Conservation (phyloP, 2,113 vertebrate species). For the Salvelinus alpinus region DNA sequence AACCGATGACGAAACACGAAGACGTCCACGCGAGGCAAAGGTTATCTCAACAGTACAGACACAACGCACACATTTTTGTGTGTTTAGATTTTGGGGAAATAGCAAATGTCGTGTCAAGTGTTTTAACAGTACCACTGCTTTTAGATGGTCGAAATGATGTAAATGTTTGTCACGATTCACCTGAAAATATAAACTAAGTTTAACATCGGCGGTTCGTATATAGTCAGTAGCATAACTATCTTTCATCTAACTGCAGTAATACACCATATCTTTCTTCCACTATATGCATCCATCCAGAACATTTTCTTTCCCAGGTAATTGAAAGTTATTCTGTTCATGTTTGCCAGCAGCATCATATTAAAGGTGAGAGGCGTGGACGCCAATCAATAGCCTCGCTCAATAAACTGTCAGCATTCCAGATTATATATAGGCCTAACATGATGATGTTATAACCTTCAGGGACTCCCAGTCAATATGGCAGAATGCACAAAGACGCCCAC, state of each 20-base stretch:
- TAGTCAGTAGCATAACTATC: no score
- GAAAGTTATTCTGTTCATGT: conserved; percentile 50
- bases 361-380: conserved; percentile 52
- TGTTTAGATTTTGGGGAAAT: no score
- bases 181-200: no score
- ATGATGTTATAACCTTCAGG: conserved; percentile 70
- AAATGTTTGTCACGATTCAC: no score
- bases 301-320: conserved; percentile 46
- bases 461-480: conserved; percentile 57
- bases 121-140: no score
- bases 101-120: no score
- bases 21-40: no score
- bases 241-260: not conserved
- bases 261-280: not conserved
- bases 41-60: no score
- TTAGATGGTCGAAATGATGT: no score
- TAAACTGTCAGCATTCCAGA: conserved; percentile 75
- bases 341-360: conserved; percentile 65
- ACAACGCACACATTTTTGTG: no score
- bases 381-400: conserved; percentile 72
- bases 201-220: no score
- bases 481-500: conserved; percentile 43
- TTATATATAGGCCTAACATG: conserved; percentile 61
- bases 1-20: no score
- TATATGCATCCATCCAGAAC: conserved; percentile 2